Conservation (phyloP, 2,888 invertebrate species). For the Trichopoda pennipes region DNA sequence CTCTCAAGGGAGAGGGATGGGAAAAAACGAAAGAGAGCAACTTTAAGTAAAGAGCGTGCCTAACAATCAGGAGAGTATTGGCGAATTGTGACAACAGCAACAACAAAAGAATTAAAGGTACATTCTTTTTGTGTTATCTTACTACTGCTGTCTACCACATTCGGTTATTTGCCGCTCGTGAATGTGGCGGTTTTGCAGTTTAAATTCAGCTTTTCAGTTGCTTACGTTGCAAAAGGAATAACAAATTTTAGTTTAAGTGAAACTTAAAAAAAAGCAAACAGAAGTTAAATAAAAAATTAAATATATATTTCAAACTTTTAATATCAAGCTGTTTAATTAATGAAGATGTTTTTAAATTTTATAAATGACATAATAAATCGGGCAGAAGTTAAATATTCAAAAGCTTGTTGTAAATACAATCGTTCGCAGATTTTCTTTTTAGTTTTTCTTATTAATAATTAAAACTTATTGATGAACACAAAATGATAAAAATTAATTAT, state of each 20-base stretch:
- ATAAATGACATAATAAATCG: not conserved
- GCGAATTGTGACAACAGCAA: conserved; percentile 41
- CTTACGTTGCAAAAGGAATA: conserved; percentile 69
- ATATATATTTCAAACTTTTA: not conserved
- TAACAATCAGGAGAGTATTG: conserved; percentile 31
- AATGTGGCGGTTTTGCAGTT: conserved; percentile 70
- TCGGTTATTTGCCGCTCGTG: conserved; percentile 67
- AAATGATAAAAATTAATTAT: conserved; percentile 15
- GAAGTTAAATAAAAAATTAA: not conserved
- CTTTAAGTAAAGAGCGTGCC: conserved; percentile 12
- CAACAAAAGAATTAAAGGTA: conserved; percentile 44
- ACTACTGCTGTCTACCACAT: conserved; percentile 38
- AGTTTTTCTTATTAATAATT: conserved; percentile 15
- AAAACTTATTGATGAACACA: conserved; percentile 30
- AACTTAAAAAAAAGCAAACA: not conserved
- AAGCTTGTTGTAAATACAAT: conserved; percentile 42
- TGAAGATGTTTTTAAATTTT: not conserved
- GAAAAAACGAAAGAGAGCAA: not conserved
- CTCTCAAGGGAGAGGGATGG: not conserved
- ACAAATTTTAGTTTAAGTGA: not conserved
- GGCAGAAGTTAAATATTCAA: conserved; percentile 5
- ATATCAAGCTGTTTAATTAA: not conserved
- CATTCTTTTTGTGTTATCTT: conserved; percentile 20
- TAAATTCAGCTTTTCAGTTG: conserved; percentile 72
- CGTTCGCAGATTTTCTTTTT: conserved; percentile 24